Conservation (phyloP, 92 coral and sea anemone species). For the Phymanthus crucifer region DNA sequence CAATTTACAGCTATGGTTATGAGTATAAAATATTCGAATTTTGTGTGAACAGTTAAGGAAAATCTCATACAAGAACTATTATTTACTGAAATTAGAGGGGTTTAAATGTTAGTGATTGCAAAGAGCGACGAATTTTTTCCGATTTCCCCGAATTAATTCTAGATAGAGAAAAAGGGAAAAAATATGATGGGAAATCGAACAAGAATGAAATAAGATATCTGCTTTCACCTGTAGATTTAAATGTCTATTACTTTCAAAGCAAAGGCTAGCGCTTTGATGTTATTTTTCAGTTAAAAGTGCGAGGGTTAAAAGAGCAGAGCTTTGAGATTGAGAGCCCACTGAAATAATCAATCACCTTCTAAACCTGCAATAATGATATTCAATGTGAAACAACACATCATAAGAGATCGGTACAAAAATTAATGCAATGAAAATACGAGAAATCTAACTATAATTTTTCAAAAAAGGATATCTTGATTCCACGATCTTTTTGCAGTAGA, state of each 20-base stretch:
- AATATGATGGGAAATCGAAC: neutral
- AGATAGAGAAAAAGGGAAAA: too few species aligned
- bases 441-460: neutral
- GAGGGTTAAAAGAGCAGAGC: neutral
- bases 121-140: neutral
- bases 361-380: conserved; percentile 1
- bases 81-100: neutral
- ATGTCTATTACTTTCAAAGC: neutral
- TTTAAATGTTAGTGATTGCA: neutral
- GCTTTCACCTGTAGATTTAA: neutral
- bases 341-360: conserved; percentile 5
- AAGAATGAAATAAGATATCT: neutral
- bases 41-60: conserved; percentile 65
- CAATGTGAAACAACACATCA: conserved; percentile 6
- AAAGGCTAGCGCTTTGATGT: neutral
- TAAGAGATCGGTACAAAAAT: conserved; percentile 11
- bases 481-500: conserved; percentile 84
- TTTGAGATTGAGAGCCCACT: neutral
- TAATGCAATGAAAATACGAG: neutral
- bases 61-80: conserved; percentile 14
- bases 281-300: neutral
- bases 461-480: conserved; percentile 96
- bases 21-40: conserved; percentile 92
- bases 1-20: conserved; percentile 98
- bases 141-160: neutral